These are phyloP conservation scores for Hydropsyche tenuis DNA, from an alignment of 1,140 invertebrate species.

Conservation along the genomic window DNA sequence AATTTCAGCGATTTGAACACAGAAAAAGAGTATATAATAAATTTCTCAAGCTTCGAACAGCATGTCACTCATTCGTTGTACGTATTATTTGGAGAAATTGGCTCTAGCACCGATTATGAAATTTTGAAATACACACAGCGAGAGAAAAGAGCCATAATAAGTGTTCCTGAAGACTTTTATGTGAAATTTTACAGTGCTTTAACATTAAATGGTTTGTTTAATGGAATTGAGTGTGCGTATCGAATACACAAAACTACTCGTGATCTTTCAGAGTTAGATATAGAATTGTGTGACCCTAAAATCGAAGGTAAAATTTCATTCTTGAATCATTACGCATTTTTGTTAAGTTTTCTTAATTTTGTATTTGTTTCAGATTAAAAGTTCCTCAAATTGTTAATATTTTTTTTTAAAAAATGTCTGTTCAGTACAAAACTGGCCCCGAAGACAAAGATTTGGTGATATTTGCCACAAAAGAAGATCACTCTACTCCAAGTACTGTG, in stretches of 20 bases:
- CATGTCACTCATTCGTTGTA: constrained; percentile 64
- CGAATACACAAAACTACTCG: constrained; percentile 63
- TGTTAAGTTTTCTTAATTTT: too few species aligned
- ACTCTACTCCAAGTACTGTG: constrained; percentile 74
- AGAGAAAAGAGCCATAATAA: constrained; percentile 62
- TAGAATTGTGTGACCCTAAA: constrained; percentile 52
- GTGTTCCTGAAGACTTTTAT: constrained; percentile 64
- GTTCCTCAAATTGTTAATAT: background rate
- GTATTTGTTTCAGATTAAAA: background rate
- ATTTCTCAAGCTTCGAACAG: constrained; percentile 63
- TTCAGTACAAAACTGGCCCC: constrained; percentile 57
- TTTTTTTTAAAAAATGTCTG: constrained; percentile 60
- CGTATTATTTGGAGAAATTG: constrained; percentile 67
- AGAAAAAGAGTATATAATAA: constrained; percentile 55
- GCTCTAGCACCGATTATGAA: constrained; percentile 63
- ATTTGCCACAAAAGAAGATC: constrained; percentile 83
- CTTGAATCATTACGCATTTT: too few species aligned
- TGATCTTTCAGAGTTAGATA: constrained; percentile 9
- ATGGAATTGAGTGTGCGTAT: constrained; percentile 64
- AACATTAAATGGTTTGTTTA: constrained; percentile 63
- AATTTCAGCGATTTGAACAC: constrained; percentile 62
- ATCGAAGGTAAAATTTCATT: constrained; percentile 9
- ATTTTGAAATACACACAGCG: constrained; percentile 65
- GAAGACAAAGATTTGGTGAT: constrained; percentile 84
- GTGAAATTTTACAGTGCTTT: constrained; percentile 66